Conservation (phyloP, 2,113 vertebrate genomes). For the Xiphorhynchus elegans region DNA sequence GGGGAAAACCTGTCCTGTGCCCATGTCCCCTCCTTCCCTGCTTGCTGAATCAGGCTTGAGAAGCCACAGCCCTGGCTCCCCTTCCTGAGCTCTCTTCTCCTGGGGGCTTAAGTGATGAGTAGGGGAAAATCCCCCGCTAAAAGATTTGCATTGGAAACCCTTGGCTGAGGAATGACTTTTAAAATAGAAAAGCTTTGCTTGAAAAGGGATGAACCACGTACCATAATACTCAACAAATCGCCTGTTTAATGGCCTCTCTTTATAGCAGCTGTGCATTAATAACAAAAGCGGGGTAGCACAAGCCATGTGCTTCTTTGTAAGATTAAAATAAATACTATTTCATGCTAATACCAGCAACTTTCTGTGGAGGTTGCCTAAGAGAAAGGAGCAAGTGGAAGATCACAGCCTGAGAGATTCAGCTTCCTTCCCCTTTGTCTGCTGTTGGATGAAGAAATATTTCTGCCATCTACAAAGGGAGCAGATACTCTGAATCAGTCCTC, state of each 20-base stretch:
- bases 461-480: background rate
- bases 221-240: slow-evolving; percentile 45
- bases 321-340: slow-evolving; percentile 54
- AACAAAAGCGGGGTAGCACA: background rate
- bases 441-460: background rate
- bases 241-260: slow-evolving; percentile 49
- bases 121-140: slow-evolving; percentile 42
- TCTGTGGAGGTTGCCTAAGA: background rate
- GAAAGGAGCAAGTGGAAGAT: background rate
- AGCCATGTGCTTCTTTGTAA: background rate
- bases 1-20: background rate
- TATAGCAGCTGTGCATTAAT: slow-evolving; percentile 36
- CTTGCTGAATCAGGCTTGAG: background rate
- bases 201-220: slow-evolving; percentile 32
- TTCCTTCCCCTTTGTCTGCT: background rate
- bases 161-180: slow-evolving; percentile 12
- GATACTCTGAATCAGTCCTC: background rate
- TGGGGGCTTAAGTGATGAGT: background rate
- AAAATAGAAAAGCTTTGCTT: slow-evolving; percentile 55
- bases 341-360: background rate
- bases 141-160: slow-evolving; percentile 37
- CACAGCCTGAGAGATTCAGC: background rate
- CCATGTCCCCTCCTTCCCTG: background rate
- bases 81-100: background rate
- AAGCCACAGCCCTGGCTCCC: background rate